These are phyloP conservation scores for Iguana delicatissima DNA, from an alignment of 2,797 vertebrate species.

Conservation along the genomic window DNA sequence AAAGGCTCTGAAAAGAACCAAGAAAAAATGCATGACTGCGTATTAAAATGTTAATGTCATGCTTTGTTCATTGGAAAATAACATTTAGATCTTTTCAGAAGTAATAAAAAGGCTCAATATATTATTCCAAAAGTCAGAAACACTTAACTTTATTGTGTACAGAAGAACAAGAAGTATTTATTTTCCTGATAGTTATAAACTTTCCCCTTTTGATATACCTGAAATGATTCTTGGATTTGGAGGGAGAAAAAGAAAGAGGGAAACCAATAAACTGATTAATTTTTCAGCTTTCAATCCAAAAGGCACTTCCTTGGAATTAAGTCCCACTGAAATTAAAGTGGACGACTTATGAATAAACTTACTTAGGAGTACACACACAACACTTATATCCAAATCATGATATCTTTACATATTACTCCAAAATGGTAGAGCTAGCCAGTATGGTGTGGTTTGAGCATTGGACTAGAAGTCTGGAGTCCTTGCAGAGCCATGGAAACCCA, in stretches of 20 bases:
- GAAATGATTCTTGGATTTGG: conserved; percentile 11
- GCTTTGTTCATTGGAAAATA: conserved; percentile 58
- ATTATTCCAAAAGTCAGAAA: conserved; percentile 32
- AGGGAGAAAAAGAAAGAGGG: not conserved
- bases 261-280: conserved; percentile 14
- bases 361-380: not conserved
- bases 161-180: conserved; percentile 12
- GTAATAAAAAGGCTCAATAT: conserved; percentile 44
- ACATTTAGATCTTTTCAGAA: conserved; percentile 52
- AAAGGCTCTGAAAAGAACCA: not conserved
- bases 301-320: not conserved
- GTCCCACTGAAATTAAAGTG: not conserved
- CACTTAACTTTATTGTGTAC: conserved; percentile 23
- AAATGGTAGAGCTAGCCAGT: not conserved
- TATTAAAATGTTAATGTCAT: conserved; percentile 34
- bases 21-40: not conserved
- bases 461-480: too few species aligned
- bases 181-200: conserved; percentile 12
- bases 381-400: not conserved
- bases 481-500: too few species aligned
- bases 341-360: not conserved
- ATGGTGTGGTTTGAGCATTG: too few species aligned
- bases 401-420: not conserved
- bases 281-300: not conserved
- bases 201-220: conserved; percentile 10